Evolutionary conservation across 1,140 invertebrate genomes (phyloP), one percentile per base, ranked within the genome.

Genomic region (Luehdorfia chinensis): DNA sequence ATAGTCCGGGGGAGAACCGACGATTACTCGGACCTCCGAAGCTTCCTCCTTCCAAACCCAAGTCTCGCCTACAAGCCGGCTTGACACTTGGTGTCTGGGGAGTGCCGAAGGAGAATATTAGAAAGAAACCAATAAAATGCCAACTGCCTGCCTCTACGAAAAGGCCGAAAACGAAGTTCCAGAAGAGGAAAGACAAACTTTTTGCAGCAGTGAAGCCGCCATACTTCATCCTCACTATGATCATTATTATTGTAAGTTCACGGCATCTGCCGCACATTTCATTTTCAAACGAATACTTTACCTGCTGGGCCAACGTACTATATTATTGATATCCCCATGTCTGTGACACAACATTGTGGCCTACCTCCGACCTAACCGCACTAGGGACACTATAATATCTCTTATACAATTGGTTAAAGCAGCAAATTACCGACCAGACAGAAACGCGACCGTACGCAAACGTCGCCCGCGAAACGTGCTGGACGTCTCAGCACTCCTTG

Each of bases 201-300:
- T 47, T 74, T 14, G 61, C 60, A 21, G 56, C 57, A 6, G 31
- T 84, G 16, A 67, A 62, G 33, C 75, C 76, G 14, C 80, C 80
- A 0, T 80, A 79, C 44, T 83, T 85, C 52, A 83, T 80, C 15
- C 58, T 83, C n/a, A 60, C 66, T 32, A 67, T 80, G 64, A 74
- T 83, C 8, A 50, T 69, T 43, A 30, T 75, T 7, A 76, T 73
- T 37, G 77, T 84, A 59, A 84, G 80, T 79, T 13, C 5, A 43
- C n/a, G 25, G 6, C 47, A 41, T 54, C 7, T 28, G 6, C 19
- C 19, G 19, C 6, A 2, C 6, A 6, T 21, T 21, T 21, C 6
- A 21, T 21, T 21, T 6, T 21, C 19, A 21, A 21, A 21, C 2
- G 6, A 21, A 21, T 21, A n/a, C n/a, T n/a, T n/a, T n/a, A n/a